Conservation (phyloP, 2,113 vertebrate genomes). For the Anoura caudifer region DNA sequence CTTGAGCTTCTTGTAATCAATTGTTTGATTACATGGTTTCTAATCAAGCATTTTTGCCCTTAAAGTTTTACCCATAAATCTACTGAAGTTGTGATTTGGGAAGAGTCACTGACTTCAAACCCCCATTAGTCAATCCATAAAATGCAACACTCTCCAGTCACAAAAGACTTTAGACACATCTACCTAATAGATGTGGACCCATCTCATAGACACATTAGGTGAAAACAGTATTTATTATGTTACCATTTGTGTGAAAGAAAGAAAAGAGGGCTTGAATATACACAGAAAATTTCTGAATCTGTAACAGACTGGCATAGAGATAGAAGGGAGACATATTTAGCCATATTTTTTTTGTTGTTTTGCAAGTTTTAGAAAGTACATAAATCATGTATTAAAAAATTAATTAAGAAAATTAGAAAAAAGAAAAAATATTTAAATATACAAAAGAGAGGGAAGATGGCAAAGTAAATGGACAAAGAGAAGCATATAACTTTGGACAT, state of each 20-base stretch:
- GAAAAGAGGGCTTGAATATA: not conserved
- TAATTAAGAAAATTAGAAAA: not conserved
- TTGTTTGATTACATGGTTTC: not conserved
- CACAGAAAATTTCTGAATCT: not conserved
- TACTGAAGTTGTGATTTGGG: not conserved
- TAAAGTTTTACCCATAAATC: not conserved
- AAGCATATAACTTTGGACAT: too few species aligned
- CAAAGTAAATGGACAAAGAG: too few species aligned
- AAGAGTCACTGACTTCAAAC: not conserved
- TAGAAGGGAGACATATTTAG: not conserved
- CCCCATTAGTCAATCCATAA: not conserved
- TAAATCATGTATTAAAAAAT: not conserved
- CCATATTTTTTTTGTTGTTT: not conserved
- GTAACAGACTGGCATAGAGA: not conserved
- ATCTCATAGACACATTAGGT: not conserved
- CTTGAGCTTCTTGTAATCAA: not conserved
- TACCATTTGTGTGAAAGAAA: not conserved
- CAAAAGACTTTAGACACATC: not conserved
- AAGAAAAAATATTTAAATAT: too few species aligned
- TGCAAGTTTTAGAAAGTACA: not conserved
- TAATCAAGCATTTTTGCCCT: not conserved
- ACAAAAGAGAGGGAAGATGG: too few species aligned
- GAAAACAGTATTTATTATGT: not conserved
- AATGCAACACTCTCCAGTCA: not conserved
- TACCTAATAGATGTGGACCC: not conserved